Base-by-base conservation (phyloP, 2,888 invertebrate species). In the Drosophila robusta region DNA sequence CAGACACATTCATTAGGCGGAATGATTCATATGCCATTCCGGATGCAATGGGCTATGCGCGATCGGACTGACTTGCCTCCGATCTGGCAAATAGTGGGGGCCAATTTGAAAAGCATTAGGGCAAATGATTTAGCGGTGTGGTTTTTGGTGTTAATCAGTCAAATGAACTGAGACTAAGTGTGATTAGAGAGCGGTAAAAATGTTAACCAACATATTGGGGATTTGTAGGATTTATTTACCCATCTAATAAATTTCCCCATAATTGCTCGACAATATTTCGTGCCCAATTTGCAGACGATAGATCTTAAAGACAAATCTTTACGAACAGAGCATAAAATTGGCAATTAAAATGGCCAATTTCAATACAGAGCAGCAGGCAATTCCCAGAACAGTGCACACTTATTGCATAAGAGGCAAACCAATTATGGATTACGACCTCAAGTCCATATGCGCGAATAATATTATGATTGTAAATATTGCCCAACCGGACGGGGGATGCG, bases 1-100 rank as follows among this genome's bases (percentile, higher is more conserved):
- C 89, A 85, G 89, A 88, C 88, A 87, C 76, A 78, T 89, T 89
- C 88, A 89, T 89, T 89, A 88, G 85, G 49, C 85, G 12, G 65
- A 67, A 77, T 86, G 86, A 87, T 86, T 86, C 85, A 86, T 85
- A 68, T 77, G 63, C 69, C 54, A 47, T 47, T 63, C 51, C 64
- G 42, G 55, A 47, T 76, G 60, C 47, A 41, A 29, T 61, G 60
- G 50, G 29, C 22, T 38, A 22, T 44, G 36, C 16, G n/a, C 38
- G 36, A 32, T 44, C 39, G 50, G 34, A 22, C 29, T 39, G 49
- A 8, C 2, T 11, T 24, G 42, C 18, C 44, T 32, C 45, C 22
- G 66, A 79, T 76, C 65, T 58, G 69, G 63, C 66, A 82, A 75
- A 75, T 77, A 69, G 44, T 44, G 34, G 67, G 60, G n/a, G 44